These are phyloP conservation scores for Leptothorax acervorum DNA, from an alignment of 2,888 invertebrate species.

Conservation along the genomic window DNA sequence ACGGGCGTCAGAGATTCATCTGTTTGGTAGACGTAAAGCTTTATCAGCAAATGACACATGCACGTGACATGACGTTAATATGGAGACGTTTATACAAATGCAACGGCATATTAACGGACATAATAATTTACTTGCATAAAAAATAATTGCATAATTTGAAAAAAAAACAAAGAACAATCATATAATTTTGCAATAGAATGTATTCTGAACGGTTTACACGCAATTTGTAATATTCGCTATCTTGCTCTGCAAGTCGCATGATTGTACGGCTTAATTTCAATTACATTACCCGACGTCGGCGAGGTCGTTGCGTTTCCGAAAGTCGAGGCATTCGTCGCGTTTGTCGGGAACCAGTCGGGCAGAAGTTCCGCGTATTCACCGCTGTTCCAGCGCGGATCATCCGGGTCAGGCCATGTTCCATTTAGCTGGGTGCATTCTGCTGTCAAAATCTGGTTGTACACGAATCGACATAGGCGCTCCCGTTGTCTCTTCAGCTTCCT, in stretches of 20 bases:
- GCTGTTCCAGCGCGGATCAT: constrained; percentile 84
- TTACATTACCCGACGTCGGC: constrained; percentile 76
- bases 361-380: constrained; percentile 84
- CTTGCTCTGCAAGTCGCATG: not conserved
- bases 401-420: constrained; percentile 84
- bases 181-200: not conserved
- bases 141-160: not conserved
- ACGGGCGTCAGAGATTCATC: constrained; percentile 68
- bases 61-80: constrained; percentile 2
- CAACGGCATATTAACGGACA: not conserved
- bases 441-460: constrained; percentile 88
- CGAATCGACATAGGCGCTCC: constrained; percentile 90
- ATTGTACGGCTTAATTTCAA: constrained; percentile 59
- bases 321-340: constrained; percentile 78
- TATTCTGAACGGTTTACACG: not conserved
- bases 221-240: not conserved
- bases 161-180: not conserved
- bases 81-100: not conserved
- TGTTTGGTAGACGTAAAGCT: constrained; percentile 44
- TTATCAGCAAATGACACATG: constrained; percentile 21
- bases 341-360: constrained; percentile 83
- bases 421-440: constrained; percentile 89
- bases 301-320: constrained; percentile 73
- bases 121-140: not conserved
- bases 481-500: constrained; percentile 92